These are phyloP conservation scores for Cantharis nigra DNA, from an alignment of 2,888 invertebrate species.

Conservation along the genomic window DNA sequence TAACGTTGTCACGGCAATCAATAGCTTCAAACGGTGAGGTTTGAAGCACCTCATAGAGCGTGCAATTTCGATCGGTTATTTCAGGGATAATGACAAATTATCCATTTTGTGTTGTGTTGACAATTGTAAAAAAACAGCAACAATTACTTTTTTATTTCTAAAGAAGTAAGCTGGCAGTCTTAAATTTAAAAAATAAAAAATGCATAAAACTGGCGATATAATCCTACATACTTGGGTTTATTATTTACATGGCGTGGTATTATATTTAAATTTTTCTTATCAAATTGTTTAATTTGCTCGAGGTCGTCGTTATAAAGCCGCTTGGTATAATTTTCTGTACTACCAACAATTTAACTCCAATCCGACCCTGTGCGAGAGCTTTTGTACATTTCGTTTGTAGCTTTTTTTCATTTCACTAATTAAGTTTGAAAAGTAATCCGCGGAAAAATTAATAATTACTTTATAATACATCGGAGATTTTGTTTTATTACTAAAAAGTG, in stretches of 20 bases:
- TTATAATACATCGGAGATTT: not conserved
- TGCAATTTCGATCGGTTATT: no score
- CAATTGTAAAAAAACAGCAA: not conserved
- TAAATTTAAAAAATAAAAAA: not conserved
- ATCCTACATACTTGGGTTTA: no score
- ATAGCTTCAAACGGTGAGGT: no score
- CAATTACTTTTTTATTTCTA: not conserved
- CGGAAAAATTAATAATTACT: not conserved
- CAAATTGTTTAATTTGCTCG: not conserved
- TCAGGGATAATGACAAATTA: no score
- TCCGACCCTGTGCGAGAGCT: not conserved
- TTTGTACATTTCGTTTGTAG: not conserved
- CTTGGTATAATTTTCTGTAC: no score
- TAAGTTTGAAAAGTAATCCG: not conserved
- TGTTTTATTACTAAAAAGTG: not conserved
- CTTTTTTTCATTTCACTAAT: not conserved
- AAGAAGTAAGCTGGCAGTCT: not conserved
- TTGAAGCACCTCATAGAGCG: no score
- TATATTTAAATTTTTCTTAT: not conserved
- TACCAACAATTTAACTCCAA: not conserved
- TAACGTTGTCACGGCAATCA: no score
- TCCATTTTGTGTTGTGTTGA: no score
- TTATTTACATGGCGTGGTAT: not conserved
- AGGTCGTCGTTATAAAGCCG: not conserved
- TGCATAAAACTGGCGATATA: not conserved